Conservation (phyloP, 2,888 invertebrate species). For the Scaptodrosophila latifasciaeformis region DNA sequence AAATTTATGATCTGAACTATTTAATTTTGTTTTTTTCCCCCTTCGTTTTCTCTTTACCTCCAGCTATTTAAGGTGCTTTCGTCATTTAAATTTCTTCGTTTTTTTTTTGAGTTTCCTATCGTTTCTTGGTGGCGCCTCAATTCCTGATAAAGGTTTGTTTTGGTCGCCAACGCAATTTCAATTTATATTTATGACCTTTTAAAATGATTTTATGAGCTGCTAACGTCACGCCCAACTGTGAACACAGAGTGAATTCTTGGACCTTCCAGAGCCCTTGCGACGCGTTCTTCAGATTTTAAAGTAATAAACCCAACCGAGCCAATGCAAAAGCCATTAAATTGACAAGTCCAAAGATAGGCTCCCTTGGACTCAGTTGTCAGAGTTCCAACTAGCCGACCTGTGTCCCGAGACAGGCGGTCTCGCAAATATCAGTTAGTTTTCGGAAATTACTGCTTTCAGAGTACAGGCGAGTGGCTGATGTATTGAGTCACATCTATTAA, state of each 20-base stretch:
- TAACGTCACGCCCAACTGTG: too few species aligned
- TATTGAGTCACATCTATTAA: conserved; percentile 62
- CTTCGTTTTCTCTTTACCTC: too few species aligned
- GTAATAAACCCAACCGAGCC: conserved; percentile 56
- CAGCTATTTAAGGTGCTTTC: neutral
- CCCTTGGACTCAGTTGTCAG: neutral
- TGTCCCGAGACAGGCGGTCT: too few species aligned
- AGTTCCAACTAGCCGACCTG: too few species aligned
- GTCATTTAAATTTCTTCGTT: neutral
- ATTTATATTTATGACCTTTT: conserved; percentile 65
- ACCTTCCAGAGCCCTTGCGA: too few species aligned
- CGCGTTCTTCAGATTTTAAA: conserved; percentile 45
- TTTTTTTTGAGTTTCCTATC: too few species aligned
- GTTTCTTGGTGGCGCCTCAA: neutral
- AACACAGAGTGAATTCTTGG: too few species aligned
- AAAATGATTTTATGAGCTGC: conserved; percentile 57
- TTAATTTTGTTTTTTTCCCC: neutral
- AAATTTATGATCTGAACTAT: conserved; percentile 8
- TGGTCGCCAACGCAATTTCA: conserved; percentile 59
- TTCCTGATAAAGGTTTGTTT: conserved; percentile 29
- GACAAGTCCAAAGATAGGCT: conserved; percentile 2
- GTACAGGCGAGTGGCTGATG: conserved; percentile 22
- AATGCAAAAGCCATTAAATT: conserved; percentile 39
- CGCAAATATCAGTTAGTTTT: conserved; percentile 49
- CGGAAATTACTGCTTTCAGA: conserved; percentile 40